Base-by-base conservation (phyloP, 1,140 invertebrate species). In the Oreohelix idahoensis region DNA sequence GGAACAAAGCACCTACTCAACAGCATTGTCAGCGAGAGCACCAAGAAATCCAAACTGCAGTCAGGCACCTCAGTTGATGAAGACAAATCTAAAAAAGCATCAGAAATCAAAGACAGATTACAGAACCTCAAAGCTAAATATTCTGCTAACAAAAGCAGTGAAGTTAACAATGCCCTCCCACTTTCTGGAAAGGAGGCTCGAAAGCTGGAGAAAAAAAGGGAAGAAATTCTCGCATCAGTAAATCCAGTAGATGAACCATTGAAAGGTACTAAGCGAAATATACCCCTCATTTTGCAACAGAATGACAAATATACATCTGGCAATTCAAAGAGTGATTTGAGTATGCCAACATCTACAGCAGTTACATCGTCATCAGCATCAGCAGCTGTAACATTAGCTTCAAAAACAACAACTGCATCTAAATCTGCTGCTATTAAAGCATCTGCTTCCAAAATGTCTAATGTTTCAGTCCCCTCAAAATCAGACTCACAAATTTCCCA, bases 181-280 rank as follows among this genome's bases (percentile, higher is more conserved):
- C 45, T 82, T 39, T 82, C 80, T 45, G 63, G 80, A 10, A 82
- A 82, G 51, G 80, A 82, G n/a, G 69, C 80, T 38, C 73, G 49
- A 32, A 73, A 82, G 51, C 71, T 82, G 51, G 80, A 82, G 71
- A 82, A 75, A 75, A 73, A 71, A 63, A 11, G 42, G n/a, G 29
- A 74, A 70, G 70, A 73, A 20, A 42, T 82, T 39, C 45, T 75
- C 4, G 2, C 80, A 4, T 26, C 80, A 29, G 45, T 74, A 29
- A 80, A 80, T 45, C 36, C 42, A 5, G 20, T 32, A 71, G 63
- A 42, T 1, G 23, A 36, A 26, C 20, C 35, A 15, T 0, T 11
- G 1, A 81, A 71, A 71, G 66, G 63, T 26, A 38, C 36, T 45
- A 71, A 70, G 36, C 45, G 58, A 39, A 69, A 66, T 49, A 36